Conservation (phyloP, 2,888 invertebrate species). For the Digitonthophagus gazella region DNA sequence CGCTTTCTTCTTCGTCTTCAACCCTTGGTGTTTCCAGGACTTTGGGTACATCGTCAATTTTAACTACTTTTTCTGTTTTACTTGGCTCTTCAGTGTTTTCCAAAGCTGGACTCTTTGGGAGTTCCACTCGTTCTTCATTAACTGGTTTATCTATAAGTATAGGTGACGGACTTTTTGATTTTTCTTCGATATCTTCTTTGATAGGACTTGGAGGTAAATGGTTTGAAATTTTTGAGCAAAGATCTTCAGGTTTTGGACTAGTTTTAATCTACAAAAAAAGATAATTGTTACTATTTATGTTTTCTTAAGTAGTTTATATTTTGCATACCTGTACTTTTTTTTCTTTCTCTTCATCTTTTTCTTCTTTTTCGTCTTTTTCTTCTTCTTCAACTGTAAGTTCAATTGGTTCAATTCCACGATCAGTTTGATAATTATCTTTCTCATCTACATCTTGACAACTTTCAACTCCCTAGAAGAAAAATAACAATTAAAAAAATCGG, state of each 20-base stretch:
- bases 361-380: too few species aligned
- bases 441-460: slow-evolving; percentile 15
- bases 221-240: neutral
- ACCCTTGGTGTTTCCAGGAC: slow-evolving; percentile 22
- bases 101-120: slow-evolving; percentile 18
- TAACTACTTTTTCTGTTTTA: slow-evolving; percentile 18
- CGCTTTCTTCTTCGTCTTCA: slow-evolving; percentile 39
- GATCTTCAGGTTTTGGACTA: neutral
- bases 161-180: neutral
- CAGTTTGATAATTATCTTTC: slow-evolving; percentile 2
- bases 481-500: too few species aligned
- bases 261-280: neutral
- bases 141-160: neutral
- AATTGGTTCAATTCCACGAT: neutral
- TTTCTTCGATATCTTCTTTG: neutral
- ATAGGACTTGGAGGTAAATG: slow-evolving; percentile 1
- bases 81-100: slow-evolving; percentile 8
- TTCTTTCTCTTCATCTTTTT: too few species aligned
- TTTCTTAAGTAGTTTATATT: too few species aligned
- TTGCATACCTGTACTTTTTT: too few species aligned
- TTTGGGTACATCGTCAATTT: slow-evolving; percentile 16
- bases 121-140: neutral
- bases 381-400: neutral
- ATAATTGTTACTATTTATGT: neutral
- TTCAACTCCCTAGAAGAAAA: slow-evolving; percentile 20